Conservation (phyloP, 2,113 vertebrate species). For the Hiodon tergisus region DNA sequence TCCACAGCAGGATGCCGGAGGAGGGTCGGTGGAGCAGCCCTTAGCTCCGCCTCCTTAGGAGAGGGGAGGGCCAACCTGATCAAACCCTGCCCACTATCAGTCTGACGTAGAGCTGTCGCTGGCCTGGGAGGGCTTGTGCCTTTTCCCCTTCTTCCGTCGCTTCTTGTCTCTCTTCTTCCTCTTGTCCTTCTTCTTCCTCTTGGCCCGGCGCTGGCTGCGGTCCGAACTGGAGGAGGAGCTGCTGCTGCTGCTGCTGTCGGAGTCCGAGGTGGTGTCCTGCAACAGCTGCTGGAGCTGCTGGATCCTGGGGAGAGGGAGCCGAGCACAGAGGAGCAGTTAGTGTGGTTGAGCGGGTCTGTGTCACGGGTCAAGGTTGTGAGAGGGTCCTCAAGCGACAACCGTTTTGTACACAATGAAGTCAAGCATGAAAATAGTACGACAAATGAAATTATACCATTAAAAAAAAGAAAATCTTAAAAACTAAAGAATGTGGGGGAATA, state of each 20-base stretch:
- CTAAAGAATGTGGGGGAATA: too few relatives aligned
- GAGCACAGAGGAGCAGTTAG: not conserved
- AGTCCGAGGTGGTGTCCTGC: constrained; percentile 82
- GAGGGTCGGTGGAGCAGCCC: too few relatives aligned
- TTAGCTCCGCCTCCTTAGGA: not conserved
- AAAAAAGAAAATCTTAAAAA: too few relatives aligned
- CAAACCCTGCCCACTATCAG: constrained; percentile 39
- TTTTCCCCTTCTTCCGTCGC: constrained; percentile 74
- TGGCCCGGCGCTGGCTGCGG: constrained; percentile 46
- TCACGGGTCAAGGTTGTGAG: too few relatives aligned
- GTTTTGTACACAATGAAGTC: too few relatives aligned
- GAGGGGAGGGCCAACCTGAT: not conserved
- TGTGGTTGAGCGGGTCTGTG: too few relatives aligned
- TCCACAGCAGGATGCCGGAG: too few relatives aligned
- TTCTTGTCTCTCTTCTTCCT: constrained; percentile 49
- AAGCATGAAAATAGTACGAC: too few relatives aligned
- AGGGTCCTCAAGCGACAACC: too few relatives aligned
- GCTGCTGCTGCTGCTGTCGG: constrained; percentile 59
- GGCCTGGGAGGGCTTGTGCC: constrained; percentile 67
- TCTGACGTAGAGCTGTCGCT: constrained; percentile 66
- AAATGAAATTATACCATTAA: too few relatives aligned
- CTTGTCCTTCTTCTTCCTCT: constrained; percentile 56
- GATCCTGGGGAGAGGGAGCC: constrained; percentile 66
- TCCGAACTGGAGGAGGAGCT: constrained; percentile 61
- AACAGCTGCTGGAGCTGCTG: constrained; percentile 85